Percentiles rank a stretch among this genome's conserved stretches.
Evolutionary conservation across 2,888 invertebrate genomes (phyloP).

Genomic region (Tholera decimalis): DNA sequence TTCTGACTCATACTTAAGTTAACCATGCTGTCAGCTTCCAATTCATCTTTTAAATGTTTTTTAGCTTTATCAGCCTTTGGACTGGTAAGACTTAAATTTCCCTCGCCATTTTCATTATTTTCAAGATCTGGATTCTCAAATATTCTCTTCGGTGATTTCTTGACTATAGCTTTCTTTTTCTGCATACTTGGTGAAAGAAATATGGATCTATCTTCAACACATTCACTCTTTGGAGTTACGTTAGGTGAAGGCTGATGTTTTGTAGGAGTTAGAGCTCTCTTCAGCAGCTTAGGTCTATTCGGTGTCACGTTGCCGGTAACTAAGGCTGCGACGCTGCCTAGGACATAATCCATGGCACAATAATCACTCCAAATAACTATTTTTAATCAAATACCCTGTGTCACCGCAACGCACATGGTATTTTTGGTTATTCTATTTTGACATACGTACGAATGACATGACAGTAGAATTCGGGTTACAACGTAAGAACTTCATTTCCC

Average conservation of each 20-base stretch:
- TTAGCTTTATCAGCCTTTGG: conserved; percentile 86
- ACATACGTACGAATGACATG: conserved; percentile 47
- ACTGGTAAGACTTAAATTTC: conserved; percentile 66
- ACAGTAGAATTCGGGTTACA: conserved; percentile 22
- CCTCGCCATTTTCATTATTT: conserved; percentile 74
- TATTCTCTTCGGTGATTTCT: conserved; percentile 88
- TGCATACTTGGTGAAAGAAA: conserved; percentile 86
- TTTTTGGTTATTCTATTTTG: conserved; percentile 66
- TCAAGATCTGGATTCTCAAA: conserved; percentile 85
- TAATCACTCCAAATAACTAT: conserved; percentile 43
- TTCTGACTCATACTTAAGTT: conserved; percentile 56
- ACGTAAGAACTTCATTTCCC: background rate
- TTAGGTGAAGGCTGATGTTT: conserved; percentile 87
- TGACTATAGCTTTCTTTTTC: conserved; percentile 87
- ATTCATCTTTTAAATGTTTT: conserved; percentile 82
- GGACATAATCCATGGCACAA: conserved; percentile 86
- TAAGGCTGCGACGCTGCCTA: conserved; percentile 92
- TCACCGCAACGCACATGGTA: conserved; percentile 73
- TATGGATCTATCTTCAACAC: conserved; percentile 83
- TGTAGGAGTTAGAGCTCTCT: conserved; percentile 84
- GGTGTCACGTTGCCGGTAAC: conserved; percentile 91
- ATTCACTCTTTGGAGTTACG: conserved; percentile 87
- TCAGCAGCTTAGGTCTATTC: conserved; percentile 86
- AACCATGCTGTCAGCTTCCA: conserved; percentile 69
- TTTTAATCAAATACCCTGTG: conserved; percentile 40